These are phyloP conservation scores for Hesperophylax magnus DNA, from an alignment of 1,140 invertebrate genomes.

Conservation along the genomic window DNA sequence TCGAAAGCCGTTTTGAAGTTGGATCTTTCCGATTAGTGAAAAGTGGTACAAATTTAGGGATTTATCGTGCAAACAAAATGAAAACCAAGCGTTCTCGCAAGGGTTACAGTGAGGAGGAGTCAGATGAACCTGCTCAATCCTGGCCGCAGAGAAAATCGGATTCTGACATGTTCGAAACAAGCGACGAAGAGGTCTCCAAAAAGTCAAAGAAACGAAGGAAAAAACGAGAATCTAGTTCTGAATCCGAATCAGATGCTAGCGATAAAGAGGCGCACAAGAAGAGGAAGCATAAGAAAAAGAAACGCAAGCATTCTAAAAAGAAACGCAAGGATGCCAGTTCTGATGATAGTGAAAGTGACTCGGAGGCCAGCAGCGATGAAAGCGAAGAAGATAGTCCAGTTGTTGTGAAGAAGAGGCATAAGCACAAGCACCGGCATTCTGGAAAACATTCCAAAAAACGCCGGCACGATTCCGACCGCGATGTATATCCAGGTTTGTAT, in stretches of 20 bases:
- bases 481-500: slow-evolving; percentile 59
- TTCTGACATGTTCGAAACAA: slow-evolving; percentile 1
- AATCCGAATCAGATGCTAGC: slow-evolving; percentile 64
- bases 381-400: slow-evolving; percentile 64
- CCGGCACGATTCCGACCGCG: slow-evolving; percentile 56
- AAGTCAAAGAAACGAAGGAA: slow-evolving; percentile 65
- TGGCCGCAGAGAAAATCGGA: slow-evolving; percentile 23
- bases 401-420: slow-evolving; percentile 66
- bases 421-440: slow-evolving; percentile 61
- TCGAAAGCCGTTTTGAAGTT: too few relatives aligned
- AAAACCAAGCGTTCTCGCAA: slow-evolving; percentile 40
- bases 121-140: slow-evolving; percentile 12
- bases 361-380: slow-evolving; percentile 60
- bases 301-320: slow-evolving; percentile 68
- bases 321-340: slow-evolving; percentile 62
- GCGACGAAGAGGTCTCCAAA: slow-evolving; percentile 61
- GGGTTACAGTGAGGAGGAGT: slow-evolving; percentile 10
- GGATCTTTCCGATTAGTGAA: too few relatives aligned
- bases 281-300: slow-evolving; percentile 70
- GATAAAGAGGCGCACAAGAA: slow-evolving; percentile 65
- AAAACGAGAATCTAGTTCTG: slow-evolving; percentile 62
- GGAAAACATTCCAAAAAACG: slow-evolving; percentile 58
- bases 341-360: slow-evolving; percentile 58
- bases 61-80: slow-evolving; percentile 16
- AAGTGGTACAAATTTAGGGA: too few relatives aligned